Evolutionary conservation across 2,797 vertebrate genomes (phyloP), one percentile per base, ranked within the genome.

Genomic region (Prionace glauca): DNA sequence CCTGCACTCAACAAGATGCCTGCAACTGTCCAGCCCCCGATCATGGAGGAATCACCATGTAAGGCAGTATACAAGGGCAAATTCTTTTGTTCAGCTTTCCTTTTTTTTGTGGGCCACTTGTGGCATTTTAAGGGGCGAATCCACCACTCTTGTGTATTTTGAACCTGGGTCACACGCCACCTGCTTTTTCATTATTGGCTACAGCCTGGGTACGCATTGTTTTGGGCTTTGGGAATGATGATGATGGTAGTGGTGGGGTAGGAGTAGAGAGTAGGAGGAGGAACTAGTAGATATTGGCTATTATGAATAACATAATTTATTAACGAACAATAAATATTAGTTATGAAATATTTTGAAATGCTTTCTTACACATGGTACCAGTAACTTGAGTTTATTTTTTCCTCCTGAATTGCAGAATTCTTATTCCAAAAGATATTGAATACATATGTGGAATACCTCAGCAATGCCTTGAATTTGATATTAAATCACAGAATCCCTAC

Each of bases 281-380:
- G 50, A 4, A 56, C 50, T 56, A 4, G 29, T 50, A 32, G 29
- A 32, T 72, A 69, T 29, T 71, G 11, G 67, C 36, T 94, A 71
- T 12, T 32, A 26, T 26, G 22, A 26, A 22, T 72, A 12, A 45
- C 4, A 72, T 71, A 36, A 67, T 72, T 94, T 94, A 94, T 94
- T 50, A 50, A 72, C 50, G 22, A 45, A 91, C 60, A 62, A 71
- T 94, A 94, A 72, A 94, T 20, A 71, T 45, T 94, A 22, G 69
- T 72, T 72, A 94, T 72, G 10, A 94, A 94, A 94, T 94, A 94
- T 94, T 94, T 94, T 18, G 50, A 94, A 72, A 50, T 94, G 24
- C 69, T 29, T 72, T 94, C 67, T 94, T 41, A 62, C 24, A 29
- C 14, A 50, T 50, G 22, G 36, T 94, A 41, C 67, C 36, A 71